Evolutionary conservation across 2,888 invertebrate species (phyloP), one percentile per base, ranked within the genome.

Genomic region (Mesorhabditis sp.): DNA sequence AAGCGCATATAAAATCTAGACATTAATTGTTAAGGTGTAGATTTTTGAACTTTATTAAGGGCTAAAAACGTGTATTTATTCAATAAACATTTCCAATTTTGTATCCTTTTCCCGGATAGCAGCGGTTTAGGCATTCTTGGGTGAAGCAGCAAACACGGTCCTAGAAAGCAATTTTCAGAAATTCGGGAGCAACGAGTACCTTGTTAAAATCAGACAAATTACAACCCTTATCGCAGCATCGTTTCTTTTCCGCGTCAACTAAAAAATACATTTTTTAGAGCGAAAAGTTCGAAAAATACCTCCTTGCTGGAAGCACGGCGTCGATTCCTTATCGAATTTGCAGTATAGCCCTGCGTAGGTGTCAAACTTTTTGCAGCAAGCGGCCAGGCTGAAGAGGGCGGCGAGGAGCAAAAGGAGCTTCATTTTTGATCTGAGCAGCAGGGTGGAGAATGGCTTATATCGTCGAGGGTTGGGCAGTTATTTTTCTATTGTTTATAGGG

Each of bases 51-150:
- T 28, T 28, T 28, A 28, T 28, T 1, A 28, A 28, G 28, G 28
- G 28, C 28, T 28, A 28, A 28, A 28, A 28, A 28, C 28, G 28
- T 28, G 28, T 28, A 28, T 28, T 28, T 28, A 28, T 43, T 76
- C 70, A 82, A 65, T 82, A 83, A 43, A 83, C 83, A 43, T 69
- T 69, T 42, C 82, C 83, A 44, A 80, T 69, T 66, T 78, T 75
- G 71, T 80, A 77, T 28, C 73, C 68, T 66, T 82, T 82, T n/a
- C 78, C 78, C 4, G 83, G 83, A 67, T 80, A 83, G 76, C 83
- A 83, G 5, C 81, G 75, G 15, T 77, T 69, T 7, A 83, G 72
- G 62, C 83, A 83, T 1, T 72, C 73, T 42, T 83, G 70, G 13
- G 80, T 79, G 73, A 83, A 79, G 63, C 83, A 83, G 72, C 83